Conservation (phyloP, 2,888 invertebrate genomes). For the Agrochola macilenta region DNA sequence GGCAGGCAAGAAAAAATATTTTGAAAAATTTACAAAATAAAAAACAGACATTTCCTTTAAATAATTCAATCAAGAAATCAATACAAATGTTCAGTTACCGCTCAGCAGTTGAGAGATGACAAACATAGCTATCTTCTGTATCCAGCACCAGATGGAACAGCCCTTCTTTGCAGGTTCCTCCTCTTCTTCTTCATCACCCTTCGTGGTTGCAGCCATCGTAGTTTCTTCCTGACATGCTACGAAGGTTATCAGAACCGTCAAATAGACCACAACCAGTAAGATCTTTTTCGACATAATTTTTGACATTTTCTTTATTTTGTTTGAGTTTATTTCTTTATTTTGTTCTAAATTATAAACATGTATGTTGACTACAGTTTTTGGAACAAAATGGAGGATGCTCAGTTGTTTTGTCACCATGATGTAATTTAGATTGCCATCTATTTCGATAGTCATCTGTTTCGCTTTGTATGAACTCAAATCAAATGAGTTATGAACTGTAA, state of each 20-base stretch:
- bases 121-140: constrained; percentile 89
- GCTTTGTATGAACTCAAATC: constrained; percentile 47
- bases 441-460: constrained; percentile 62
- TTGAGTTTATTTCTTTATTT: constrained; percentile 10
- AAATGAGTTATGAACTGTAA: constrained; percentile 40
- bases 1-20: neutral
- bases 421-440: constrained; percentile 64
- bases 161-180: constrained; percentile 81
- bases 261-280: constrained; percentile 69
- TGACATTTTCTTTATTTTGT: constrained; percentile 8
- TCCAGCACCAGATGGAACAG: constrained; percentile 90
- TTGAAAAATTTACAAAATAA: neutral
- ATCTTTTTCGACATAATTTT: constrained; percentile 69
- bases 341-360: constrained; percentile 28
- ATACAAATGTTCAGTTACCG: constrained; percentile 70
- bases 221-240: constrained; percentile 80
- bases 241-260: constrained; percentile 73
- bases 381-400: constrained; percentile 44
- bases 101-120: constrained; percentile 87
- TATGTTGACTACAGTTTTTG: constrained; percentile 26
- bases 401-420: constrained; percentile 40
- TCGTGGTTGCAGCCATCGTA: constrained; percentile 78
- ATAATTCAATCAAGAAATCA: constrained; percentile 47
- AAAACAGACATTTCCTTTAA: neutral
- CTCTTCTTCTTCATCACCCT: constrained; percentile 82